Evolutionary conservation across 2,797 vertebrate genomes (phyloP).

Genomic region (Tangara arthus): DNA sequence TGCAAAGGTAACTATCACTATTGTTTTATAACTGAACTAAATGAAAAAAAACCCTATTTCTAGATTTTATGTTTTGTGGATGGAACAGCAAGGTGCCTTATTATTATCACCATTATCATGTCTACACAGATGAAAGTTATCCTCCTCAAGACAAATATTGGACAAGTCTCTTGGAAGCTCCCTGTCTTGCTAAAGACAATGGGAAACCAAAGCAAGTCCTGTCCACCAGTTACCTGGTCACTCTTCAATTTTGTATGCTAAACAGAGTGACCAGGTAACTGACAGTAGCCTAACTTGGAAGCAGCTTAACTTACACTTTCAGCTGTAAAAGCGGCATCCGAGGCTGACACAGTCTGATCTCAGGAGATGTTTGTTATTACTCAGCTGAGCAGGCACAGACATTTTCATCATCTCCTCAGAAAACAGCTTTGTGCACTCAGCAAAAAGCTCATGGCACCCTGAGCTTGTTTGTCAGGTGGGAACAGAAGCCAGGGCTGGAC

Average conservation of each 20-base stretch:
- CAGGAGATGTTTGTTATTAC: neutral
- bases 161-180: neutral
- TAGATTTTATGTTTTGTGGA: neutral
- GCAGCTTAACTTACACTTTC: neutral
- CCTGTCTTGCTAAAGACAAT: neutral
- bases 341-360: neutral
- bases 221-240: neutral
- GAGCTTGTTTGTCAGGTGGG: neutral
- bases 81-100: neutral
- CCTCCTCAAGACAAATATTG: rapidly evolving
- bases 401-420: neutral
- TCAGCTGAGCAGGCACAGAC: neutral
- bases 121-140: neutral
- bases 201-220: neutral
- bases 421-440: neutral
- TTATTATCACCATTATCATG: neutral
- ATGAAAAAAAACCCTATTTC: neutral
- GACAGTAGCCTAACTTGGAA: neutral
- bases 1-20: neutral
- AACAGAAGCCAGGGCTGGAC: neutral
- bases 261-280: neutral
- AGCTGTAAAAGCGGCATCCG: neutral
- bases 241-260: neutral
- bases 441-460: neutral
- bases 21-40: neutral